Conservation (phyloP, 2,113 vertebrate species). For the Pterocles burchelli region DNA sequence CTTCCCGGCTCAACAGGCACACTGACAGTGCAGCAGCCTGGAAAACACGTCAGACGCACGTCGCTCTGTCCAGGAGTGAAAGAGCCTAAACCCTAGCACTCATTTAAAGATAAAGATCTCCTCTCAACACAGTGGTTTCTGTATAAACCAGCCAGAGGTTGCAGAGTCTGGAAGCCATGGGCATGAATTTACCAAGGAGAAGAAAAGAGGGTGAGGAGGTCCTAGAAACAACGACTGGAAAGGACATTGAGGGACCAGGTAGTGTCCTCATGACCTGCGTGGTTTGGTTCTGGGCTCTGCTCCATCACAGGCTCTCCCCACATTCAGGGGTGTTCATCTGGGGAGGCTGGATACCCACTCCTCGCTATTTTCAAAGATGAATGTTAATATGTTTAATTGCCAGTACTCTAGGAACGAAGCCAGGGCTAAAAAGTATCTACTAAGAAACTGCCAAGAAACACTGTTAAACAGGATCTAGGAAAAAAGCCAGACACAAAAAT, state of each 20-base stretch:
- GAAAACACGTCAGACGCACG: not conserved
- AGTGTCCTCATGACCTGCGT: not conserved
- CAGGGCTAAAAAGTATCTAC: conserved; percentile 46
- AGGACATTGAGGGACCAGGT: not conserved
- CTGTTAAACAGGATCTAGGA: conserved; percentile 62
- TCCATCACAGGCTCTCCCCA: not conserved
- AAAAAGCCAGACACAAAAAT: conserved; percentile 49
- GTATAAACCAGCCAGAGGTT: not conserved
- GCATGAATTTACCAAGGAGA: not conserved
- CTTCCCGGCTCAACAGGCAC: not conserved
- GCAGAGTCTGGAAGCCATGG: not conserved
- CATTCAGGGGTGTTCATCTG: not conserved
- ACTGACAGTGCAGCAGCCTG: not conserved
- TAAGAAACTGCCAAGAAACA: conserved; percentile 56
- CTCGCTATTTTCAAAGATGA: conserved; percentile 27
- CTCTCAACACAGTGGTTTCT: not conserved
- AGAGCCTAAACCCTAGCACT: not conserved
- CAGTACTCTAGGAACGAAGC: conserved; percentile 31
- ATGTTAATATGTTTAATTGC: conserved; percentile 55
- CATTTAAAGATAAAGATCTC: not conserved
- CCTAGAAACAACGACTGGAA: not conserved
- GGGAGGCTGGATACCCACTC: conserved; percentile 16
- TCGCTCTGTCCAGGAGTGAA: not conserved
- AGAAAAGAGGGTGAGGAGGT: not conserved
- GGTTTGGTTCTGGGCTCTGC: not conserved